Evolutionary conservation across 2,888 invertebrate genomes (phyloP).

Genomic region (Dendrolimus pini): DNA sequence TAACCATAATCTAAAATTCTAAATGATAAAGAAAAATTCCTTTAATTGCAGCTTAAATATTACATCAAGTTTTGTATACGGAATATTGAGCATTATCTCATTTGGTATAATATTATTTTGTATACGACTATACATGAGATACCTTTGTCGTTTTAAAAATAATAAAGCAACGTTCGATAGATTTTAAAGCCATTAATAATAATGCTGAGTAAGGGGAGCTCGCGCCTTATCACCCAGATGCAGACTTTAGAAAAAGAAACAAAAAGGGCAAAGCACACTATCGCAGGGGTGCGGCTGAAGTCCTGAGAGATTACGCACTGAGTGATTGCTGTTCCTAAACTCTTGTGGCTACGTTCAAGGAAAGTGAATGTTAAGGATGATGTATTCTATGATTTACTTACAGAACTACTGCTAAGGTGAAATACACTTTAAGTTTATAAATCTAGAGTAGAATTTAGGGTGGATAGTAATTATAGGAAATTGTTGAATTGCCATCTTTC

Average conservation of each 20-base stretch:
- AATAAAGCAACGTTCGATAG: not conserved
- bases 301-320: slow-evolving; percentile 71
- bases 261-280: slow-evolving; percentile 47
- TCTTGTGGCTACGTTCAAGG: slow-evolving; percentile 44
- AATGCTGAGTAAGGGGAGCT: slow-evolving; percentile 23
- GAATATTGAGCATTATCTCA: too few relatives aligned
- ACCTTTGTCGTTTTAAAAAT: too few relatives aligned
- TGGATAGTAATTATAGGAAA: slow-evolving; percentile 27
- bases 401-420: slow-evolving; percentile 24
- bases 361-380: slow-evolving; percentile 56
- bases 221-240: slow-evolving; percentile 49
- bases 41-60: too few relatives aligned
- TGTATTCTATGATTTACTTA: slow-evolving; percentile 49
- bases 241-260: slow-evolving; percentile 63
- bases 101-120: too few relatives aligned
- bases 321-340: slow-evolving; percentile 71
- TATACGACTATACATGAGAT: too few relatives aligned
- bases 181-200: slow-evolving; percentile 17
- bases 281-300: slow-evolving; percentile 45
- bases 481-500: slow-evolving; percentile 48
- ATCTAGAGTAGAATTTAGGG: slow-evolving; percentile 28
- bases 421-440: slow-evolving; percentile 20
- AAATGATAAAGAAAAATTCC: too few relatives aligned
- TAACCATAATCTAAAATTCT: too few relatives aligned
- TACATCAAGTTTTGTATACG: too few relatives aligned